These are phyloP conservation scores for Chalcosyrphus nemorum DNA, from an alignment of 2,888 invertebrate genomes.

Conservation along the genomic window DNA sequence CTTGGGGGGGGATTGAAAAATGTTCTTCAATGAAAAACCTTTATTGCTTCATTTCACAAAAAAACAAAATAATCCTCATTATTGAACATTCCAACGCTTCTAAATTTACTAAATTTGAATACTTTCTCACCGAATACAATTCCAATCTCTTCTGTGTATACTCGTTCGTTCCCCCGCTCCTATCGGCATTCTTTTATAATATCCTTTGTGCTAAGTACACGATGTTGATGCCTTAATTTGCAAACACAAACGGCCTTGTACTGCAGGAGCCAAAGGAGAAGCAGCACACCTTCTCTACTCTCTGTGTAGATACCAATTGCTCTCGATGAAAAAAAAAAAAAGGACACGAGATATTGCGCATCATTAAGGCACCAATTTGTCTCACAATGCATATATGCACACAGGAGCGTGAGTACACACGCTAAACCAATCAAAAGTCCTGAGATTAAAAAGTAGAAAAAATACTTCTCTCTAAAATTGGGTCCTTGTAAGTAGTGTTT, in stretches of 20 bases:
- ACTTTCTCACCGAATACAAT: conserved; percentile 11
- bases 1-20: conserved; percentile 8
- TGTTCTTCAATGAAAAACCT: conserved; percentile 4
- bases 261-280: neutral
- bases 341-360: conserved; percentile 39
- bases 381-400: conserved; percentile 29
- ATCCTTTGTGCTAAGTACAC: conserved; percentile 36
- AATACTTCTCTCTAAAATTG: neutral
- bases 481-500: neutral
- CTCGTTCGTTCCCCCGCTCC: neutral
- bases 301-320: conserved; percentile 6
- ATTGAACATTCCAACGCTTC: conserved; percentile 1
- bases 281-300: neutral
- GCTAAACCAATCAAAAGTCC: neutral
- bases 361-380: conserved; percentile 49
- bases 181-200: neutral
- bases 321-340: conserved; percentile 18
- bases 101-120: conserved; percentile 11
- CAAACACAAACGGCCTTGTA: conserved; percentile 49
- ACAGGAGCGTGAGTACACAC: conserved; percentile 15
- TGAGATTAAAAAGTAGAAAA: neutral
- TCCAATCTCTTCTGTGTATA: neutral
- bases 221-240: conserved; percentile 55
- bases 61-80: conserved; percentile 12
- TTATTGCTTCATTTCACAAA: conserved; percentile 16